Evolutionary conservation across 2,113 vertebrate species (phyloP), one percentile per base, ranked within the genome.

Genomic region (Larimichthys crocea): DNA sequence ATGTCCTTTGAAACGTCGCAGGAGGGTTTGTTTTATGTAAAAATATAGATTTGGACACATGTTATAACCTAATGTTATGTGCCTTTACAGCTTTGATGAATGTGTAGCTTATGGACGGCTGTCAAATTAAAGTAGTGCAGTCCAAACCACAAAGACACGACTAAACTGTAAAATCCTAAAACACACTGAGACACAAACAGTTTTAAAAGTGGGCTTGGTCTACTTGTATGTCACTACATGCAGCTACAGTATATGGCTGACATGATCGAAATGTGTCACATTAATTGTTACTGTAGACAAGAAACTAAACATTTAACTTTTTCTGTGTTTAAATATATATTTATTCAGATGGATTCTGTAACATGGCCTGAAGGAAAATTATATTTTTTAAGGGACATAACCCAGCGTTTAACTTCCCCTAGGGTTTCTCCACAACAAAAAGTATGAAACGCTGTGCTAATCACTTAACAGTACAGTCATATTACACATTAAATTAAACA

Each of bases 1-100:
- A 85, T 67, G 49, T 78, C 29, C 46, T 22, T 57, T 46, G 68
- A 61, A 77, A 70, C 57, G 49, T 31, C 65, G 73, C 74, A 53
- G 22, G 50, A 29, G 79, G 79, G n/a, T 67, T 24, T 71, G 48
- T 72, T 87, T 65, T 59, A 66, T 53, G 52, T 29, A 20, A 63
- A 15, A 40, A 62, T 3, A 4, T 31, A 19, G 35, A 14, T 72
- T 20, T 24, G 70, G 35, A 63, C 65, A 72, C 42, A 56, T 73
- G 49, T 79, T 55, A 35, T 14, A 14, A 14, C 12, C 20, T 5
- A 1, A 50, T 53, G 5, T 14, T 35, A 12, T 46, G 31, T 50
- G 50, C 15, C 59, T 24, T 46, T 1, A 40, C 35, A 70, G 67
- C 49, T 49, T 31, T 59, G 40, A 40, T 31, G 50, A 29, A 35